phyloP scores from a whole-genome alignment of 2,113 vertebrate species.

The Jaculus jaculus region DNA sequence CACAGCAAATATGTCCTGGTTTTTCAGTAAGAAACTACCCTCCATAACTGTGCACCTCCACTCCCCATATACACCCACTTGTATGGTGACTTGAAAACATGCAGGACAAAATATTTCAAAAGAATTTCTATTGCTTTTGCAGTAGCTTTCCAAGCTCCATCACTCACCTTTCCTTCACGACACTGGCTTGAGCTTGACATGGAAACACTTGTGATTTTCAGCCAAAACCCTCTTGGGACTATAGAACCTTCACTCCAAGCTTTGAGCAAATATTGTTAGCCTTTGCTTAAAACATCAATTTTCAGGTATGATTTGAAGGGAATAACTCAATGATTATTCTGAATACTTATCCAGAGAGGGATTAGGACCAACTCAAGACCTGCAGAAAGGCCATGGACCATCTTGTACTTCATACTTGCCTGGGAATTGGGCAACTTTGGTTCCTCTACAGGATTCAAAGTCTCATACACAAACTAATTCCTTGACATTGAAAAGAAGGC shows the following conservation, averaged over 20 bases:
- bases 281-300: not conserved
- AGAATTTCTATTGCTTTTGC: not conserved
- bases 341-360: not conserved
- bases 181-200: not conserved
- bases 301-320: not conserved
- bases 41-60: not conserved
- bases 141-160: too few species aligned
- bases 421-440: not conserved
- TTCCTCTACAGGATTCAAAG: not conserved
- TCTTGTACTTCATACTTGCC: not conserved
- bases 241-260: not conserved
- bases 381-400: not conserved
- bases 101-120: not conserved
- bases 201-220: not conserved
- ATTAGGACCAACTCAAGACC: slow-evolving; percentile 19
- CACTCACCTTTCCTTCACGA: not conserved
- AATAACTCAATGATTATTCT: not conserved
- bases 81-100: rapidly evolving
- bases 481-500: not conserved
- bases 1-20: not conserved
- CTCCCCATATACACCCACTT: not conserved
- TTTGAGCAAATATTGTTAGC: not conserved
- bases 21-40: not conserved
- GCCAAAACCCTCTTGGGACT: not conserved
- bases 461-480: not conserved